Conservation (phyloP, 1,140 invertebrate species). For the Eupristina koningsbergeri region DNA sequence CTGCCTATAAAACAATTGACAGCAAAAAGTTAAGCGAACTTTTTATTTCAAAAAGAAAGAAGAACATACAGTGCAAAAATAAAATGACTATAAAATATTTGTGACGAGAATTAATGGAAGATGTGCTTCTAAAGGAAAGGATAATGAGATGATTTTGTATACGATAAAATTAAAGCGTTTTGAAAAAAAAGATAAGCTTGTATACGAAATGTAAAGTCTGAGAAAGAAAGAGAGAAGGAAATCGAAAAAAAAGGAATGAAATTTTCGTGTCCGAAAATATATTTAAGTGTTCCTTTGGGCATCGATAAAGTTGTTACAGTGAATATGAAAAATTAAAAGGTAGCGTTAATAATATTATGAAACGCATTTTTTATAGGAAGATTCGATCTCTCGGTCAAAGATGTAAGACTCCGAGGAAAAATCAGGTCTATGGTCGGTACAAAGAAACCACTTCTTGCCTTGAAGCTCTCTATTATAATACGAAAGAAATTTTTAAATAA, state of each 20-base stretch:
- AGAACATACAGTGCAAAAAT: neutral
- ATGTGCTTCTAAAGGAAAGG: neutral
- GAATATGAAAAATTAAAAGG: slow-evolving; percentile 28
- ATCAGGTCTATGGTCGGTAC: slow-evolving; percentile 64
- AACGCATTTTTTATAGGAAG: slow-evolving; percentile 40
- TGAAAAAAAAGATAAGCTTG: slow-evolving; percentile 48
- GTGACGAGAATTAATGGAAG: neutral
- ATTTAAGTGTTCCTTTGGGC: slow-evolving; percentile 7
- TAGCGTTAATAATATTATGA: slow-evolving; percentile 40
- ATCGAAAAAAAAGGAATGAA: neutral
- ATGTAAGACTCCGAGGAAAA: slow-evolving; percentile 38
- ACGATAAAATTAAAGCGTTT: slow-evolving; percentile 53
- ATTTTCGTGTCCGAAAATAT: neutral
- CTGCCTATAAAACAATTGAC: neutral
- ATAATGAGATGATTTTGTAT: slow-evolving; percentile 54
- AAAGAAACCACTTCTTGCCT: slow-evolving; percentile 73
- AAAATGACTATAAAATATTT: slow-evolving; percentile 6
- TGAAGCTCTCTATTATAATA: slow-evolving; percentile 68
- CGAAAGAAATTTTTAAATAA: slow-evolving; percentile 32
- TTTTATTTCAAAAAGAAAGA: slow-evolving; percentile 1
- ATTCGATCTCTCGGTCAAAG: slow-evolving; percentile 47
- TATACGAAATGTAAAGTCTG: slow-evolving; percentile 58
- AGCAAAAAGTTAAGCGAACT: neutral
- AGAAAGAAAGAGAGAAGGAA: neutral
- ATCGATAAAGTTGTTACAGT: neutral